phyloP scores from a whole-genome alignment of 2,113 vertebrate species.

The Corythornis madagascariensis region DNA sequence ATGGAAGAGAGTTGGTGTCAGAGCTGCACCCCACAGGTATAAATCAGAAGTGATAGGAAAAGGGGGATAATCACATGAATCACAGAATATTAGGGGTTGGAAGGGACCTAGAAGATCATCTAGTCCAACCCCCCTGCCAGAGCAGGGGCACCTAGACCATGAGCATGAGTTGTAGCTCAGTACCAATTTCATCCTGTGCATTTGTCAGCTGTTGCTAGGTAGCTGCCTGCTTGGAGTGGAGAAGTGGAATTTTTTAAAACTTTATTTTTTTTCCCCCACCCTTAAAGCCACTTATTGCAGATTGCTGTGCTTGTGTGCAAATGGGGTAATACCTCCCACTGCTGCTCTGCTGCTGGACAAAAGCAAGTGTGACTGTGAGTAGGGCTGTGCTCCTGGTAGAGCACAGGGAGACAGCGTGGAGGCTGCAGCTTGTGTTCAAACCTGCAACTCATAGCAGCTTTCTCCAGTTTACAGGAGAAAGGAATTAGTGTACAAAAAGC shows the following conservation, averaged over 20 bases:
- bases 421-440: neutral
- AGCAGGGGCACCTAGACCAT: no score
- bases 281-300: neutral
- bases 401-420: fast-evolving
- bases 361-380: neutral
- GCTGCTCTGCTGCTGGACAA: fast-evolving
- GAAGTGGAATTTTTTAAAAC: neutral
- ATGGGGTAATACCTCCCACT: neutral
- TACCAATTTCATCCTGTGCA: neutral
- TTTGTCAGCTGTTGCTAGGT: slow-evolving; percentile 18
- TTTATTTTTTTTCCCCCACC: no score
- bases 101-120: no score
- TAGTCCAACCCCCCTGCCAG: no score
- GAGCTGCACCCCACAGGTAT: neutral
- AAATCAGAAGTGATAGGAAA: neutral
- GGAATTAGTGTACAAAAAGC: neutral
- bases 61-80: neutral
- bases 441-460: fast-evolving
- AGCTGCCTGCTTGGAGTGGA: neutral
- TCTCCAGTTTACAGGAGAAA: neutral
- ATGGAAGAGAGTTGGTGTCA: neutral
- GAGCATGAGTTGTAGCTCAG: neutral
- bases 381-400: neutral
- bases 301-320: neutral
- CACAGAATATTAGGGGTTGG: no score